A percentile compares a stretch with the other conserved stretches of the same genome.
phyloP scores from a whole-genome alignment of 2,113 vertebrate species.

The Anolis carolinensis region DNA sequence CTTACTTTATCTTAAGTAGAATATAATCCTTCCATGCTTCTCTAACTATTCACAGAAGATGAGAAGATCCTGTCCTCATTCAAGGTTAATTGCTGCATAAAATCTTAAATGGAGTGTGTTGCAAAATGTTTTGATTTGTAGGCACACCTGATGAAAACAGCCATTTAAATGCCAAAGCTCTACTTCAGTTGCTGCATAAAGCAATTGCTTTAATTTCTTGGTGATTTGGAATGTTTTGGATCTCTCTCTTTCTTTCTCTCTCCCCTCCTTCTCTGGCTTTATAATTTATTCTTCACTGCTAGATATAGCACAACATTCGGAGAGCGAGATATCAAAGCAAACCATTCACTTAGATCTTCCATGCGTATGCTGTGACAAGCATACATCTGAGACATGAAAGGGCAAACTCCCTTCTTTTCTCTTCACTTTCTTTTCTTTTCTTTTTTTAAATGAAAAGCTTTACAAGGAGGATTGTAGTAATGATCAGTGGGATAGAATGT shows the following conservation, averaged over 20 bases:
- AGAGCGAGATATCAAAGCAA: constrained; percentile 60
- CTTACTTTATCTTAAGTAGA: not conserved
- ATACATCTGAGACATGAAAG: constrained; percentile 47
- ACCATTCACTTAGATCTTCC: constrained; percentile 58
- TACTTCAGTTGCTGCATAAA: not conserved
- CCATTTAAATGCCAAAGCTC: not conserved
- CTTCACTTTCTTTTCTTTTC: constrained; percentile 27
- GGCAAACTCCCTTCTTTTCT: constrained; percentile 35
- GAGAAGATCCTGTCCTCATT: not conserved
- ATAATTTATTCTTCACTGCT: constrained; percentile 46
- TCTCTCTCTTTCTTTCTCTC: not conserved
- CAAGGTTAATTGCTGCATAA: constrained; percentile 11
- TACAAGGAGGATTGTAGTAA: constrained; percentile 11
- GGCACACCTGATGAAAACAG: not conserved
- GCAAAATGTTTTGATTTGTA: not conserved
- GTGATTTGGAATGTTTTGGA: not conserved
- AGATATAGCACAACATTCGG: constrained; percentile 29
- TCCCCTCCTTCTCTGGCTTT: not conserved
- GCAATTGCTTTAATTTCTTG: constrained; percentile 1
- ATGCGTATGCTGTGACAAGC: constrained; percentile 35
- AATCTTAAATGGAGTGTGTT: constrained; percentile 9
- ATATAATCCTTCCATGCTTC: constrained; percentile 4
- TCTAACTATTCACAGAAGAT: constrained; percentile 24
- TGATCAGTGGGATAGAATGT: constrained; percentile 10
- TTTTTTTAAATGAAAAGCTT: constrained; percentile 26